Evolutionary conservation across 2,888 invertebrate genomes (phyloP).

Genomic region (Sphinx pinastri): DNA sequence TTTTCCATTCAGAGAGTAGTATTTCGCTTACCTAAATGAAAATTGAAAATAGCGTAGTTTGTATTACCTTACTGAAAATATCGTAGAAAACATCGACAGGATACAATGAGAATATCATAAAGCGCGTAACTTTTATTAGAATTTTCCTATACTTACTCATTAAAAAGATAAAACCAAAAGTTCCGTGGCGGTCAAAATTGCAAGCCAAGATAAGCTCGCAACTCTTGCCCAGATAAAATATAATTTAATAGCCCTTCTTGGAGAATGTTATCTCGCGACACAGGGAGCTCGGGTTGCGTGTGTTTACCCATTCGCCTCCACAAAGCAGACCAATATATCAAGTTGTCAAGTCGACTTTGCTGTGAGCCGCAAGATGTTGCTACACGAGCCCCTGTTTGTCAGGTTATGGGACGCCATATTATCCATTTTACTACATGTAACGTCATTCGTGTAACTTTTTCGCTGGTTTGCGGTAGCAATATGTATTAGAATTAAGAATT

Average conservation of each 20-base stretch:
- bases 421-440: constrained; percentile 22
- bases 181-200: constrained; percentile 33
- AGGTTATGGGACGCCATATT: constrained; percentile 54
- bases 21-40: too few species aligned
- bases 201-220: constrained; percentile 51
- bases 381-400: constrained; percentile 69
- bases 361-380: constrained; percentile 63
- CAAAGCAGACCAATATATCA: constrained; percentile 79
- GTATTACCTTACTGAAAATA: too few species aligned
- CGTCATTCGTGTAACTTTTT: background rate
- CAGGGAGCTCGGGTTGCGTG: constrained; percentile 43
- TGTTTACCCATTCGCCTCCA: constrained; percentile 72
- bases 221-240: constrained; percentile 67
- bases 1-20: too few species aligned
- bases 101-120: too few species aligned
- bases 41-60: too few species aligned
- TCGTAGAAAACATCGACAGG: too few species aligned
- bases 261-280: constrained; percentile 62
- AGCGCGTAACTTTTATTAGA: background rate
- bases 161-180: background rate
- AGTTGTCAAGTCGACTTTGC: constrained; percentile 68
- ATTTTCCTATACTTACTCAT: background rate
- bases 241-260: constrained; percentile 67
- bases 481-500: background rate
- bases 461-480: background rate